Percentiles rank a stretch among this genome's conserved stretches.
These are phyloP conservation scores for Disparrhopalites patrizii DNA, from an alignment of 2,888 invertebrate genomes.

Conservation along the genomic window DNA sequence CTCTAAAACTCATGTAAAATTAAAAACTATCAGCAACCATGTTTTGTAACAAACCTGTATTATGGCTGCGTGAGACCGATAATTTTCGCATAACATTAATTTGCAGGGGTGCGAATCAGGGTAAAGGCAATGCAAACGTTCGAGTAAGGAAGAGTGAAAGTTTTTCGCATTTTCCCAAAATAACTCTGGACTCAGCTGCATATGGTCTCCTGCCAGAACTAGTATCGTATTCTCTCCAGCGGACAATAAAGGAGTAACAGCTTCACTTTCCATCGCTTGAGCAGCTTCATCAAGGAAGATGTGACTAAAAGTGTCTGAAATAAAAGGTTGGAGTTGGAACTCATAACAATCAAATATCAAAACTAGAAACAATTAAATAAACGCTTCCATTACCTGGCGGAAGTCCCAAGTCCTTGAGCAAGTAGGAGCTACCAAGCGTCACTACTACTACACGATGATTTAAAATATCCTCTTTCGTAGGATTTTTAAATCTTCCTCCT, in stretches of 20 bases:
- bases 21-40: too few relatives aligned
- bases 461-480: conserved; percentile 66
- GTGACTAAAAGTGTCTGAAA: conserved; percentile 69
- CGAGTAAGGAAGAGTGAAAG: conserved; percentile 68
- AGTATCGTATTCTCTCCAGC: conserved; percentile 69
- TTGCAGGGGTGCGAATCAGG: conserved; percentile 70
- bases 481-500: conserved; percentile 61
- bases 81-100: conserved; percentile 75
- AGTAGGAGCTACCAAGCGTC: conserved; percentile 73
- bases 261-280: conserved; percentile 81
- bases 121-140: conserved; percentile 72
- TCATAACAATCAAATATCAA: not conserved
- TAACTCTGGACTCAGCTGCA: conserved; percentile 75
- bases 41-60: conserved; percentile 56
- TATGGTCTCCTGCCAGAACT: conserved; percentile 79
- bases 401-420: conserved; percentile 64
- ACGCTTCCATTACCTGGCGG: conserved; percentile 57
- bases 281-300: conserved; percentile 82
- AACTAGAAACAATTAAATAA: not conserved
- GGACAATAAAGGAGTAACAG: conserved; percentile 71
- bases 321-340: conserved; percentile 40
- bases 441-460: conserved; percentile 70
- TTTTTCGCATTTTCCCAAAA: conserved; percentile 53
- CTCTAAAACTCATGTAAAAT: not conserved
- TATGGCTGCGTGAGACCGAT: conserved; percentile 75